Percentiles rank a stretch among this genome's conserved stretches.
Evolutionary conservation across 2,113 vertebrate genomes (phyloP).

Genomic region (Cebus imitator): DNA sequence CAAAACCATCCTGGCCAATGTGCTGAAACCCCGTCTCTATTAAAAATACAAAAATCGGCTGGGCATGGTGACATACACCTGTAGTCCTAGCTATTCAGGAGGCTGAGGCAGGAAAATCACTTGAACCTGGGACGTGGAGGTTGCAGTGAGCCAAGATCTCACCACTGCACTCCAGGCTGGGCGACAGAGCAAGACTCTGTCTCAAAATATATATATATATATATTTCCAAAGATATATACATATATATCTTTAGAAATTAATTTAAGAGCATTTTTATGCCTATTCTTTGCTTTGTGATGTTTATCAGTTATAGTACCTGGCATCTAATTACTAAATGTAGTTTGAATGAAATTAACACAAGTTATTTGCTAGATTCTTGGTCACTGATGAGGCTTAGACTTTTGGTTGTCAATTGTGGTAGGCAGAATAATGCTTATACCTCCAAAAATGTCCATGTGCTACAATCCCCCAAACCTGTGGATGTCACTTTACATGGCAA

Average conservation of each 20-base stretch:
- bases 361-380: not conserved
- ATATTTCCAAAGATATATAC: too few relatives aligned
- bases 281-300: not conserved
- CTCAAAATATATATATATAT: too few relatives aligned
- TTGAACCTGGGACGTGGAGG: too few relatives aligned
- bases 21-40: too few relatives aligned
- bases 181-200: too few relatives aligned
- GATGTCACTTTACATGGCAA: not conserved
- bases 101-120: too few relatives aligned
- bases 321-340: not conserved
- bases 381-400: not conserved
- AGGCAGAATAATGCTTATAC: not conserved
- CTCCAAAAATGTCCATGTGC: not conserved
- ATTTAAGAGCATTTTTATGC: not conserved
- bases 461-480: not conserved
- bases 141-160: too few relatives aligned
- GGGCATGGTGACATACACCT: too few relatives aligned
- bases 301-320: not conserved
- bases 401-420: not conserved
- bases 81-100: too few relatives aligned
- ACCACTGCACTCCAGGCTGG: too few relatives aligned
- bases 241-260: not conserved
- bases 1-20: too few relatives aligned
- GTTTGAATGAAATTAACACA: constrained; percentile 5
- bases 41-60: too few relatives aligned